Evolutionary conservation across 2,113 vertebrate genomes (phyloP), one percentile per base, ranked within the genome.

Genomic region (Nesogale talazaci): DNA sequence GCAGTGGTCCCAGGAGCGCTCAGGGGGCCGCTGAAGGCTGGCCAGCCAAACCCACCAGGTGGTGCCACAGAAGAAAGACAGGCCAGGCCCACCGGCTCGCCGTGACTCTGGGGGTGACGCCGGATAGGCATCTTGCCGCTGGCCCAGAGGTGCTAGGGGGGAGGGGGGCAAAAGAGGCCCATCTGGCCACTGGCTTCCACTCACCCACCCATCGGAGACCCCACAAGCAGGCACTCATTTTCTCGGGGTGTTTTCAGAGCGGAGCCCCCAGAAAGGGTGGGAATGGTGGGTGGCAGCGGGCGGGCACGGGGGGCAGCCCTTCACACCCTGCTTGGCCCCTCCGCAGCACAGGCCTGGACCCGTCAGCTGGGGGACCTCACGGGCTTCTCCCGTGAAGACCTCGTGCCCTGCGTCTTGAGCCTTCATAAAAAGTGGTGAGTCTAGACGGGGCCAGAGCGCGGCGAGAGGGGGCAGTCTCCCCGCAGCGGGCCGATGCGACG

Each of bases 321-420:
- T 1, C 12, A 17, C 7, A 67, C 77, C 79, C 3, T 5, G 14
- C 40, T 59, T 94, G 14, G 9, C n/a, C 40, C 77, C 78, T 93
- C 70, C 89, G 10, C 97, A 99, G 99, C 98, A 95, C 98, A 98
- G 23, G 96, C 99, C 72, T 99, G 99, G 99, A 98, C 98, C 56
- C 95, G 95, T 65, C 98, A 98, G 89, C 94, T 99, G 29, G 97
- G 96, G 0, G 99, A 99, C 77, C 98, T 98, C 92, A 99, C 99
- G 0, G 98, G 99, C 3, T 99, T 99, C 97, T 98, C 98, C 76
- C 97, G 98, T 38, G 97, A 99, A 88, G 98, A 99, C 89, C 98
- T 99, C 2, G 94, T 98, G 38, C 98, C 98, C 56, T 98, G 98
- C 1, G 97, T 98, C 57, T 87, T 98, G 34, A 98, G 94, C 92